Percentiles rank a stretch among this genome's conserved stretches.
These are phyloP conservation scores for Poeciliopsis gracilis DNA, from an alignment of 2,797 vertebrate species.

Conservation along the genomic window DNA sequence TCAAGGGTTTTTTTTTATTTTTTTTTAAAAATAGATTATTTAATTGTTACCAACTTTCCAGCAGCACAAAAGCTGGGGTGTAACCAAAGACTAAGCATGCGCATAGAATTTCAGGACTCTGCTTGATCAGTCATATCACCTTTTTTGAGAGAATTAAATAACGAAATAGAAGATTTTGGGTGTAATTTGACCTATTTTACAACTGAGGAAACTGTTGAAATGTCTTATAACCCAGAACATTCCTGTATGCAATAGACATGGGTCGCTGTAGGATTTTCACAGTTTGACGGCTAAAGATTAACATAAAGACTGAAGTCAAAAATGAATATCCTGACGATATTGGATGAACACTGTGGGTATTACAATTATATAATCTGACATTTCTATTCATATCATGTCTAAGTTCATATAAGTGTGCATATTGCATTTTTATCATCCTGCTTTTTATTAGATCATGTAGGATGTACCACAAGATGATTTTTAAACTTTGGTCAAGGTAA, in stretches of 20 bases:
- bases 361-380: not conserved
- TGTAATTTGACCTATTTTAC: conserved; percentile 24
- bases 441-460: not conserved
- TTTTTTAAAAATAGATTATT: not conserved
- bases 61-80: not conserved
- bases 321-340: not conserved
- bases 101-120: not conserved
- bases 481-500: not conserved
- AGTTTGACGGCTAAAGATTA: not conserved
- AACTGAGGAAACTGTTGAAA: conserved; percentile 10
- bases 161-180: not conserved
- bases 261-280: not conserved
- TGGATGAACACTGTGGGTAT: not conserved
- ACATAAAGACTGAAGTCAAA: not conserved
- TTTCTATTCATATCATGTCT: not conserved
- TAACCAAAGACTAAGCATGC: not conserved
- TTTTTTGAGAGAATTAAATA: not conserved
- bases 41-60: not conserved
- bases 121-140: not conserved
- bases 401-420: not conserved
- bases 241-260: conserved; percentile 18
- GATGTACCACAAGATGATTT: not conserved
- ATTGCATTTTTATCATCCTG: not conserved
- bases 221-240: conserved; percentile 1
- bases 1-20: no score